A percentile compares a stretch with the other conserved stretches of the same genome.
Evolutionary conservation across 1,140 invertebrate species (phyloP).

Genomic region (Bombus sibiricus): DNA sequence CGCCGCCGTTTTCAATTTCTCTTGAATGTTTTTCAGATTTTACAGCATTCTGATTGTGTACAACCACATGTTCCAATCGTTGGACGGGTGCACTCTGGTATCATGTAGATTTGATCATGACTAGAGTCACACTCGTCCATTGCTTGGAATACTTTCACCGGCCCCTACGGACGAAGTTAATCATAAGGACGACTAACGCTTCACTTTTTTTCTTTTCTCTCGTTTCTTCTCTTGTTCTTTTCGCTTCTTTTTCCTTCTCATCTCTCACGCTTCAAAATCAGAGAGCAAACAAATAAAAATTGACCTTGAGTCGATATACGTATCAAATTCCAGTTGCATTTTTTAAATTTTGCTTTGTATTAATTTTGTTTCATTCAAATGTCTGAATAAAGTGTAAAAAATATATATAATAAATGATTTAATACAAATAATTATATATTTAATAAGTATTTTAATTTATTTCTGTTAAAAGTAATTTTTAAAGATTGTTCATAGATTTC

Average conservation of each 20-base stretch:
- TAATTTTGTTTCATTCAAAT: neutral
- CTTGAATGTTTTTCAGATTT: conserved; percentile 62
- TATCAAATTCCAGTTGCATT: conserved; percentile 1
- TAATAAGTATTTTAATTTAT: neutral
- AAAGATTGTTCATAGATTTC: neutral
- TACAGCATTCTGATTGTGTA: conserved; percentile 22
- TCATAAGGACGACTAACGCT: conserved; percentile 42
- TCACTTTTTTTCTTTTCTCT: conserved; percentile 22
- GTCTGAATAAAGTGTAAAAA: neutral
- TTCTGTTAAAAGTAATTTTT: neutral
- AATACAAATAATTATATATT: neutral
- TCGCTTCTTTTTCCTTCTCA: neutral
- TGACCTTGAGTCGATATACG: conserved; percentile 27
- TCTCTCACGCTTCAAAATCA: conserved; percentile 14
- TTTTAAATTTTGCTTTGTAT: conserved; percentile 16
- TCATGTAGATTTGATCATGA: conserved; percentile 78
- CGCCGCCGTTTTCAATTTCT: conserved; percentile 57
- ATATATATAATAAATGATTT: neutral
- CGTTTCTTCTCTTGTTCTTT: neutral
- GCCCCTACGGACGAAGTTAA: conserved; percentile 37
- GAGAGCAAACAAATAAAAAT: conserved; percentile 37
- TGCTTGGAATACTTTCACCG: conserved; percentile 68
- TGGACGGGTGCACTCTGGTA: conserved; percentile 78
- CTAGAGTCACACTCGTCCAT: conserved; percentile 81
- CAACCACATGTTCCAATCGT: conserved; percentile 59